phyloP scores from a whole-genome alignment of 2,113 vertebrate species.

The Aphyosemion australe region DNA sequence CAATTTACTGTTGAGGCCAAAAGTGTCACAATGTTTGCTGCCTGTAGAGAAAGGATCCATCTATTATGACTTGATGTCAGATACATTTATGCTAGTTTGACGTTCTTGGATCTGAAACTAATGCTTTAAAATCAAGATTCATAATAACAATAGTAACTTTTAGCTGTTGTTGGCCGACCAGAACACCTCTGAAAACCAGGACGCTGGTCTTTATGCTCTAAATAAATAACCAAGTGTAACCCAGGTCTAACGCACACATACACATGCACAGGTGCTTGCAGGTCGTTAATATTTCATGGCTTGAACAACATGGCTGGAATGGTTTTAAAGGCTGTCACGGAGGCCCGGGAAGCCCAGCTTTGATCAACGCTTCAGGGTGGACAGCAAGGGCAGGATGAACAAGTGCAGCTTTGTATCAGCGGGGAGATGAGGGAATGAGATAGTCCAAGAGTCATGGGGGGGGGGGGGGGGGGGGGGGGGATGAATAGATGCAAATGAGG shows the following conservation, averaged over 20 bases:
- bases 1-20: too few relatives aligned
- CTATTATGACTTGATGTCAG: too few relatives aligned
- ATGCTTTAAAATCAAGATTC: too few relatives aligned
- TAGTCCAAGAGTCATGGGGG: constrained; percentile 43
- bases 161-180: too few relatives aligned
- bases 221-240: too few relatives aligned
- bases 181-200: too few relatives aligned
- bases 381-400: constrained; percentile 53
- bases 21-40: too few relatives aligned
- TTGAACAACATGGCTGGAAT: constrained; percentile 48
- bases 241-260: not conserved
- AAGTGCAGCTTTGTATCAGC: constrained; percentile 62
- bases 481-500: constrained; percentile 39
- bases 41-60: too few relatives aligned
- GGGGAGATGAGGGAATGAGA: constrained; percentile 43
- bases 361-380: constrained; percentile 54
- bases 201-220: too few relatives aligned
- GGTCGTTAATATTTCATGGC: constrained; percentile 70
- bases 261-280: constrained; percentile 52
- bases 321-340: constrained; percentile 53
- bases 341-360: constrained; percentile 46
- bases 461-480: constrained; percentile 3
- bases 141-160: too few relatives aligned
- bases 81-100: too few relatives aligned
- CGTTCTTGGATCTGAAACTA: too few relatives aligned